Base-by-base conservation (phyloP, 2,113 vertebrate species). In the Eublepharis macularius region DNA sequence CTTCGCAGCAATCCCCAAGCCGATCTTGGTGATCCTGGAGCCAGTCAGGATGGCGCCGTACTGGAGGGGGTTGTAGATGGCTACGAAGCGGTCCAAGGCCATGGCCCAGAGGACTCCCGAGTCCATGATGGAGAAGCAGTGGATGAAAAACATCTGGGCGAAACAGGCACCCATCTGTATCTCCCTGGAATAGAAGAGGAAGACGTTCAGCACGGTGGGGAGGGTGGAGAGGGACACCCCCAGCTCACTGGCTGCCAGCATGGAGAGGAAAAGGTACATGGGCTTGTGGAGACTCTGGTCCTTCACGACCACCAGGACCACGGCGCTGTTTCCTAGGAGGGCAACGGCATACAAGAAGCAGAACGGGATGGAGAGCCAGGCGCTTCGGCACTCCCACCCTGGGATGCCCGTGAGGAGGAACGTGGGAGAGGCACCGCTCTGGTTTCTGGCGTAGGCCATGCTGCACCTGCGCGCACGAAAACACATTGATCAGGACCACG, bases 101-200 rank as follows among this genome's bases (percentile, higher is more conserved):
- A 86, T 86, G n/a, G 77, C 57, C 45, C 70, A 32, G 3, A 86
- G 78, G 16, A 81, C 43, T 3, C 43, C 70, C 0, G 43, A 86
- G 24, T 81, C 70, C 84, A 86, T 81, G 78, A 81, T 4, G 57
- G 70, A 66, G 77, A 81, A 80, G 41, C 24, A 49, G 39, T 81
- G 84, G 69, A 86, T 51, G 69, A 86, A 81, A 43, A 80, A 75
- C 26, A 86, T 63, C 57, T 66, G 84, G 43, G 69, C 6, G 7
- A 86, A 69, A 11, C 84, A 86, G 6, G 69, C 54, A 10, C 24
- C 57, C 8, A 80, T 11, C 1, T 26, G 24, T 26, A 86, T 43
- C 51, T 80, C 69, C 54, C 12, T 17, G 24, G 17, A 1, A 4
- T 21, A 63, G 8, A 86, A 51, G 41, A 75, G 16, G 43, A 86